Conservation (phyloP, 37 sponge, comb jelly and placozoan genomes). For the Petrosia ficiformis region DNA sequence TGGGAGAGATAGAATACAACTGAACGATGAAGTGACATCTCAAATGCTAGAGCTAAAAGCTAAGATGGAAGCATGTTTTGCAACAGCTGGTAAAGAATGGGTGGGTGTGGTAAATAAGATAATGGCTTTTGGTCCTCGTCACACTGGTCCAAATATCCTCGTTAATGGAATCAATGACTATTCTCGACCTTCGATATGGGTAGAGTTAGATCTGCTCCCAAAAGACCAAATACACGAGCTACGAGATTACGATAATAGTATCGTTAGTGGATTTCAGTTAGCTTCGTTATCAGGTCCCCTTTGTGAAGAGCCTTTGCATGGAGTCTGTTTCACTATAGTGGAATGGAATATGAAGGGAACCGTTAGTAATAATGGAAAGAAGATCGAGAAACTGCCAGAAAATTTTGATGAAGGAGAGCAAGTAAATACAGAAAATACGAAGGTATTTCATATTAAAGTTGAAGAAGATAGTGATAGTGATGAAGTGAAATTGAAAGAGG, state of each 20-base stretch:
- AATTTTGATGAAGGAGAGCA: background rate
- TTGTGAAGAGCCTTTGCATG: slow-evolving; percentile 94
- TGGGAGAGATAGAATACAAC: background rate
- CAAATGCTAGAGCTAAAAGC: slow-evolving; percentile 35
- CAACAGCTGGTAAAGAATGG: slow-evolving; percentile 23
- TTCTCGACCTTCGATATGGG: slow-evolving; percentile 70
- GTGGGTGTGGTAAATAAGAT: slow-evolving; percentile 63
- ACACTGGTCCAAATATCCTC: slow-evolving; percentile 87
- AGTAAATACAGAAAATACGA: background rate
- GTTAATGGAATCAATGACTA: slow-evolving; percentile 62
- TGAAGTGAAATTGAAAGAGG: background rate
- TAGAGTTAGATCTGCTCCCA: background rate
- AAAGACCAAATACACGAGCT: slow-evolving; percentile 2
- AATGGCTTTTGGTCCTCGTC: slow-evolving; percentile 87
- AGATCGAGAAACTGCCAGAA: background rate
- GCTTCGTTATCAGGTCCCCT: slow-evolving; percentile 93
- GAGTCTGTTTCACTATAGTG: slow-evolving; percentile 76
- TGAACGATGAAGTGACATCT: slow-evolving; percentile 18
- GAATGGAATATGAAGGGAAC: slow-evolving; percentile 42
- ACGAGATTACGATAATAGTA: slow-evolving; percentile 71
- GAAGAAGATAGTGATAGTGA: background rate
- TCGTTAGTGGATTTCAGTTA: slow-evolving; percentile 93
- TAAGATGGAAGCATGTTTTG: slow-evolving; percentile 5
- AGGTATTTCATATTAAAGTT: background rate
- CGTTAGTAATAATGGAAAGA: too few species aligned